A percentile compares a stretch with the other conserved stretches of the same genome.
phyloP scores from a whole-genome alignment of 1,140 invertebrate genomes.

The Artemia franciscana region DNA sequence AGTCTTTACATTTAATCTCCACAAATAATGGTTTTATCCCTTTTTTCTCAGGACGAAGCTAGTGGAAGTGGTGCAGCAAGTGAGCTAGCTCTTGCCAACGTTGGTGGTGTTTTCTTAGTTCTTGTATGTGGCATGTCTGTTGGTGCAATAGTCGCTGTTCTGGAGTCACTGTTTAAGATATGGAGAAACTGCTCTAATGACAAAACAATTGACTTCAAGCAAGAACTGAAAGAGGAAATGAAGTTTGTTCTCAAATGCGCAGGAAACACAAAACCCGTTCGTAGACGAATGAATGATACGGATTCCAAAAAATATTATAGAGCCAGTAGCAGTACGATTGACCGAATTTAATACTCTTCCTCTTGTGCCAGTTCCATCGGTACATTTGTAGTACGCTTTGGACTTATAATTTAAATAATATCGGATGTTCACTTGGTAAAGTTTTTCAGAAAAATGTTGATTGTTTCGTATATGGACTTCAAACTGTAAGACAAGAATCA shows the following conservation, averaged over 20 bases:
- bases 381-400: too few relatives aligned
- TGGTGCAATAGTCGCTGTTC: constrained; percentile 35
- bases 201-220: constrained; percentile 26
- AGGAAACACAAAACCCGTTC: constrained; percentile 16
- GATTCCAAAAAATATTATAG: background rate
- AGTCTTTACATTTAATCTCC: too few relatives aligned
- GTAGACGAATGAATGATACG: constrained; percentile 4
- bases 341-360: background rate
- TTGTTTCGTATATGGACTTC: too few relatives aligned
- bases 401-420: too few relatives aligned
- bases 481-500: too few relatives aligned
- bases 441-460: too few relatives aligned
- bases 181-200: constrained; percentile 27
- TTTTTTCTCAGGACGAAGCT: constrained; percentile 9
- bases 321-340: background rate
- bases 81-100: constrained; percentile 40
- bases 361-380: too few relatives aligned
- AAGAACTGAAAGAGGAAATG: constrained; percentile 15
- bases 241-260: constrained; percentile 14
- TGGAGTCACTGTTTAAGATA: background rate
- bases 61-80: constrained; percentile 14
- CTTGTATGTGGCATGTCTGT: constrained; percentile 38
- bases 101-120: constrained; percentile 76
- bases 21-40: too few relatives aligned
- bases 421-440: too few relatives aligned